phyloP scores from a whole-genome alignment of 1,140 invertebrate species.

The Pachypeltis micranthus region DNA sequence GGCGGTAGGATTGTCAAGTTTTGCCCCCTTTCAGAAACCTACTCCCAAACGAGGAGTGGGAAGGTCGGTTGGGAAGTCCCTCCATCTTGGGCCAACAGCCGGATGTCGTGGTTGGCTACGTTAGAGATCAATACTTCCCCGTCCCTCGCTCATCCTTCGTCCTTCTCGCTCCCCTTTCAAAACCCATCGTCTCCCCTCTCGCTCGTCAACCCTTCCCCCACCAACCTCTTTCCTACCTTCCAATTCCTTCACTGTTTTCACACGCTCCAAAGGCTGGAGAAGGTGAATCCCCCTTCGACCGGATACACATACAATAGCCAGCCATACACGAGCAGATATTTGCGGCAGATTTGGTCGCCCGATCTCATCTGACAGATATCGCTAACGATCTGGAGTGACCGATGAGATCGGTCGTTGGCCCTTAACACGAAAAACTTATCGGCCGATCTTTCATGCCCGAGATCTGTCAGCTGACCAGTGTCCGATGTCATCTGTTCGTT shows the following conservation, averaged over 20 bases:
- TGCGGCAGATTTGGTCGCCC: too few species aligned
- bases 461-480: too few species aligned
- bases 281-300: background rate
- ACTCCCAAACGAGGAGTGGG: conserved; percentile 35
- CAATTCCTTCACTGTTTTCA: background rate
- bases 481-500: too few species aligned
- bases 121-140: conserved; percentile 24
- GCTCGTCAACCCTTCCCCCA: background rate
- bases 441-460: too few species aligned
- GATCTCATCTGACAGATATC: too few species aligned
- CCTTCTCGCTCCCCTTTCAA: too few species aligned
- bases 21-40: background rate
- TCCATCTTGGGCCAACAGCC: conserved; percentile 23
- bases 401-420: too few species aligned
- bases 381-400: too few species aligned
- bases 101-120: conserved; percentile 13
- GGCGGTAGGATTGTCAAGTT: conserved; percentile 7
- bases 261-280: background rate
- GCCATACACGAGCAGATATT: too few species aligned
- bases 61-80: conserved; percentile 32
- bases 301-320: conserved; percentile 9
- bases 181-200: background rate
- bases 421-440: too few species aligned
- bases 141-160: conserved; percentile 18
- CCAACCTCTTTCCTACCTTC: conserved; percentile 3